Conservation (phyloP, 1,140 invertebrate genomes). For the Eurosta solidaginis region DNA sequence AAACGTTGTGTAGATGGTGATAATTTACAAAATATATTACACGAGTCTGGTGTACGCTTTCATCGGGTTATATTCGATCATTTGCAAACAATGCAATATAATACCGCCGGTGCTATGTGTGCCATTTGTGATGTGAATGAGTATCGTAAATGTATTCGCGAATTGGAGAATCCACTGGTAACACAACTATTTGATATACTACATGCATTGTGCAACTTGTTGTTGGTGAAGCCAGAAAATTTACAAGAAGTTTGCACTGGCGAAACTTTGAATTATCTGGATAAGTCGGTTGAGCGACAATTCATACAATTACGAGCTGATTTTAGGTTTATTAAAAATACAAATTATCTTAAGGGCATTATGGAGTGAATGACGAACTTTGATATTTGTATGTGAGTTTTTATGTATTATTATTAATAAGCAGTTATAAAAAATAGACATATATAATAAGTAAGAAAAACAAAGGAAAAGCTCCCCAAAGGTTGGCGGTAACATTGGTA, state of each 20-base stretch:
- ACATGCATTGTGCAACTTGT: conserved; percentile 92
- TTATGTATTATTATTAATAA: not conserved
- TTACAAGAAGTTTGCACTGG: conserved; percentile 92
- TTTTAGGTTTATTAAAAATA: conserved; percentile 54
- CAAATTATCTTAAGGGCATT: conserved; percentile 55
- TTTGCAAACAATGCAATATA: conserved; percentile 93
- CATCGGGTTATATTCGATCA: conserved; percentile 96
- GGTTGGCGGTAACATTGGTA: too few species aligned
- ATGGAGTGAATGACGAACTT: conserved; percentile 43
- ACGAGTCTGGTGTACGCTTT: conserved; percentile 87
- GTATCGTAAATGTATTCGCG: conserved; percentile 80
- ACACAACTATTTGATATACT: conserved; percentile 90
- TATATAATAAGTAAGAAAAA: not conserved
- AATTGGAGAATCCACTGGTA: conserved; percentile 76
- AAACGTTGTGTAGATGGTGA: conserved; percentile 89
- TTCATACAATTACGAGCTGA: conserved; percentile 94
- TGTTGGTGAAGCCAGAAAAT: conserved; percentile 95
- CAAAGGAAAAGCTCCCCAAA: too few species aligned
- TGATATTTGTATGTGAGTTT: not conserved
- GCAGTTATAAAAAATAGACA: not conserved
- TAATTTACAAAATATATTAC: conserved; percentile 80
- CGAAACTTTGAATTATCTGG: conserved; percentile 86
- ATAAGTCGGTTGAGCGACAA: conserved; percentile 82
- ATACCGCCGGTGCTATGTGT: conserved; percentile 94
- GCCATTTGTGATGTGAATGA: conserved; percentile 98